Evolutionary conservation across 2,888 invertebrate species (phyloP), one percentile per base, ranked within the genome.

Genomic region (Melinopterus prodromus): DNA sequence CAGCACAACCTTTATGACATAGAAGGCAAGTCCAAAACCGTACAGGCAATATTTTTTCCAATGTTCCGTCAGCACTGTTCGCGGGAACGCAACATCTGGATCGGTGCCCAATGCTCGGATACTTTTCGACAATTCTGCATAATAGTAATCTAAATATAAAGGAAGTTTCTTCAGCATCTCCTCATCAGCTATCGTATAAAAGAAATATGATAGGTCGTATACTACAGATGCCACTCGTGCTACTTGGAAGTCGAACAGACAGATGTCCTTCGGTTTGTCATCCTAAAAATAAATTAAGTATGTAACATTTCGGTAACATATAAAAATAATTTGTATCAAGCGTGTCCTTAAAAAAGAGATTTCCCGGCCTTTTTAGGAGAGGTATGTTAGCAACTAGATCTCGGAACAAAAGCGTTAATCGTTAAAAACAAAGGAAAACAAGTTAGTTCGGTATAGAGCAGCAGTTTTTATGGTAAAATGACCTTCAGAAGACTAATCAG

Each of bases 1-100:
- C 14, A 84, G 82, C 78, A 87, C 85, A 16, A 85, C 78, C 16
- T 85, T 85, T 2, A 85, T 16, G 6, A 84, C 78, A n/a, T 82
- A 82, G 16, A 85, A 14, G 0, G 83, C 83, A 83, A 85, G 84
- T 16, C 79, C 78, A n/a, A 83, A 85, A 69, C 84, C 86, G 71
- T 79, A 85, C 37, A 78, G 84, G 37, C 83, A 83, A 76, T 84
- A 85, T 74, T 77, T 82, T 7, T 83, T 79, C 72, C 87, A 79
- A 70, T 87, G 85, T 15, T 84, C 78, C 7, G 81, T 36, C 6
- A 87, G 79, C 38, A 74, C 79, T 9, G 82, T 80, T 12, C 80
- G 84, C 0, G 87, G 85, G 78, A 85, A 86, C 6, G 86, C 74
- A 9, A 79, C 78, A 0, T 82, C 78, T 0, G 84, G 81, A 53